Conservation (phyloP, 2,797 vertebrate genomes). For the Clarias laeviceps region DNA sequence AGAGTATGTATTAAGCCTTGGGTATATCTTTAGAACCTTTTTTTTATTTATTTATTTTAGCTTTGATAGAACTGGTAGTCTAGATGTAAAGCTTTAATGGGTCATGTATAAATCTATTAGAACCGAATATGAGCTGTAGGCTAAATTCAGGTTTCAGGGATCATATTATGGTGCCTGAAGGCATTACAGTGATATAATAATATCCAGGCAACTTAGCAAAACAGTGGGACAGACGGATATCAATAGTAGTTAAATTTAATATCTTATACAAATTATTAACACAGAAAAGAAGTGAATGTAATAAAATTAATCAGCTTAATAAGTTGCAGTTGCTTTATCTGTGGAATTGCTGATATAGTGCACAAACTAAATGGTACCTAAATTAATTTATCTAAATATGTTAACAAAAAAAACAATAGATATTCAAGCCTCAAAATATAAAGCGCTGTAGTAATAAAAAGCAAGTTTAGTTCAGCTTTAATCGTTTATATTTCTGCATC, state of each 20-base stretch:
- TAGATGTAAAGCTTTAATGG: neutral
- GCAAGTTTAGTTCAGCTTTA: neutral
- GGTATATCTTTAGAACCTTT: neutral
- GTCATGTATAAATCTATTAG: neutral
- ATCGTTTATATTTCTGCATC: neutral
- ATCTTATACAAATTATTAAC: neutral
- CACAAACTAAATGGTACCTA: no score
- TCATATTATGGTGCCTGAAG: neutral
- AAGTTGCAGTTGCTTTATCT: neutral
- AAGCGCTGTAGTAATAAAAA: neutral
- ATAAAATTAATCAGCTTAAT: neutral
- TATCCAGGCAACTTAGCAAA: neutral
- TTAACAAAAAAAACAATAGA: no score
- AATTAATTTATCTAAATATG: no score
- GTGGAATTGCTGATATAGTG: neutral
- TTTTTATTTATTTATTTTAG: neutral
- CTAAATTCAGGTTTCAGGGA: neutral
- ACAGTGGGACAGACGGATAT: neutral
- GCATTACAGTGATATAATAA: neutral
- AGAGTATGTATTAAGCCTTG: neutral
- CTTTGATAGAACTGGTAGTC: neutral
- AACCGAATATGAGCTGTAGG: neutral
- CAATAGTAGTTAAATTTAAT: neutral
- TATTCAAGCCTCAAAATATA: neutral
- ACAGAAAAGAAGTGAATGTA: neutral